Conservation (phyloP, 2,113 vertebrate genomes). For the Sceloporus tristichus region DNA sequence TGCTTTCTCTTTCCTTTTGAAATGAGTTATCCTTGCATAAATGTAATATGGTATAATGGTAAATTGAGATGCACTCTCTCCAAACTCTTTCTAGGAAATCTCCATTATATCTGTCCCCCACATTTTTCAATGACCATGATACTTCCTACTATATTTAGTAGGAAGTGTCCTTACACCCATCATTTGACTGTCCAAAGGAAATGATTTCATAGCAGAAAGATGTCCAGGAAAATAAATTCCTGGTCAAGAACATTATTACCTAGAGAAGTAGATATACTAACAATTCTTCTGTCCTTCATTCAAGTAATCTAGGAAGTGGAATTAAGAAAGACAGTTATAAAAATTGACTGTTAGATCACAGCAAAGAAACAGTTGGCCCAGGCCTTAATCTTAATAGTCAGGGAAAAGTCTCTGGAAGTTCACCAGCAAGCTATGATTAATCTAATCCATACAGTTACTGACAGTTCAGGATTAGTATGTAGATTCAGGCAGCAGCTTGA, state of each 20-base stretch:
- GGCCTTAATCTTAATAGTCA: background rate
- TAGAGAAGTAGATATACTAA: too few species aligned
- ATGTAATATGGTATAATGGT: background rate
- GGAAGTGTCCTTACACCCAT: background rate
- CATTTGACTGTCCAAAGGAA: slow-evolving; percentile 20
- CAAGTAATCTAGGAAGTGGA: background rate
- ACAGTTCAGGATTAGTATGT: background rate
- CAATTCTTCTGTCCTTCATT: background rate
- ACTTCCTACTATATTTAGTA: background rate
- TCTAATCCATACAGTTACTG: background rate
- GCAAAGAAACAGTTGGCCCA: background rate
- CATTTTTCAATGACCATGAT: background rate
- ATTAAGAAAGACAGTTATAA: background rate
- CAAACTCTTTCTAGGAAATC: background rate
- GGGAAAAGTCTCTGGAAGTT: background rate
- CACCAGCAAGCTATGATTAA: background rate
- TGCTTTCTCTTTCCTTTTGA: too few species aligned
- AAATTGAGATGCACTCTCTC: background rate
- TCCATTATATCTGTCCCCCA: slow-evolving; percentile 8
- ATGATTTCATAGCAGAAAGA: background rate
- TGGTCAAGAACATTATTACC: background rate
- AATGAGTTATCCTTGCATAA: background rate
- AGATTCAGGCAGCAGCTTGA: background rate
- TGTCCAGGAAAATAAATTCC: background rate
- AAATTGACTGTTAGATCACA: background rate